Conservation (phyloP, 2,888 invertebrate genomes). For the Glaucopsyche alexis region DNA sequence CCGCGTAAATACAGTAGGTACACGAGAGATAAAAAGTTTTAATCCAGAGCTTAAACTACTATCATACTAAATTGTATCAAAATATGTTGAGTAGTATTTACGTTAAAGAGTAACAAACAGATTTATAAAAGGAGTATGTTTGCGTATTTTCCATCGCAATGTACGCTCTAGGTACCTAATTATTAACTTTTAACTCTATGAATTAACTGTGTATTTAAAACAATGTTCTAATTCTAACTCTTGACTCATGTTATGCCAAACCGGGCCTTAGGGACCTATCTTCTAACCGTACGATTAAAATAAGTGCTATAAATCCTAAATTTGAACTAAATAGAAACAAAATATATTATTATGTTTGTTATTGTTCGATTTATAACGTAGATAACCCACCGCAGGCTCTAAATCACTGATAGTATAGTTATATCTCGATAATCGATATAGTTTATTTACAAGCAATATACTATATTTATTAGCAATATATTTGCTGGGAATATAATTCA, state of each 20-base stretch:
- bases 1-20: too few species aligned
- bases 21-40: too few species aligned
- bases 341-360: neutral
- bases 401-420: conserved; percentile 2
- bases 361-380: neutral
- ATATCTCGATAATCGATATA: neutral
- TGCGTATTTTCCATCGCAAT: too few species aligned
- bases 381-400: neutral
- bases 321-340: conserved; percentile 6
- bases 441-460: neutral
- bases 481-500: neutral
- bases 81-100: too few species aligned
- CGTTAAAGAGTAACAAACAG: too few species aligned
- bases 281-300: neutral
- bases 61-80: too few species aligned
- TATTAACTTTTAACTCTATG: neutral
- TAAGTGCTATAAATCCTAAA: neutral
- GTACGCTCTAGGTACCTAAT: too few species aligned
- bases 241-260: neutral
- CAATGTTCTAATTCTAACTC: neutral
- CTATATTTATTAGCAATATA: neutral
- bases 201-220: neutral
- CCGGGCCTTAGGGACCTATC: neutral
- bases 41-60: too few species aligned
- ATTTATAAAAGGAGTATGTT: too few species aligned